phyloP scores from a whole-genome alignment of 2,888 invertebrate genomes.

The Eucera pruinosa region DNA sequence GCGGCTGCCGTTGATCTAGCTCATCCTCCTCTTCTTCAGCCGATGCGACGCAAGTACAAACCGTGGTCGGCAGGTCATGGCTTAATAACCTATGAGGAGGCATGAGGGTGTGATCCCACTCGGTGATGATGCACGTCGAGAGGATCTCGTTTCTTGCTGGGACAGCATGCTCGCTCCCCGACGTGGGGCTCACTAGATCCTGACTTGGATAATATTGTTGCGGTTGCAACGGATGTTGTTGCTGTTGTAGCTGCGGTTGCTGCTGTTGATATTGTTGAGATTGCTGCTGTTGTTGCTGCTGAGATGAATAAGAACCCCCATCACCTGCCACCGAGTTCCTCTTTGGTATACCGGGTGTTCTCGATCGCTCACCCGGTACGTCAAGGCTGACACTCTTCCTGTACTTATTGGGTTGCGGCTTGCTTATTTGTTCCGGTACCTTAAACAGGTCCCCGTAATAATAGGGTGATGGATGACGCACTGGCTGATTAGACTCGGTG shows the following conservation, averaged over 20 bases:
- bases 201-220: conserved; percentile 67
- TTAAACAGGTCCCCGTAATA: conserved; percentile 92
- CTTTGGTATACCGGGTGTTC: conserved; percentile 87
- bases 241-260: conserved; percentile 70
- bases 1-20: conserved; percentile 85
- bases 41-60: conserved; percentile 89
- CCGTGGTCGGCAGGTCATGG: conserved; percentile 86
- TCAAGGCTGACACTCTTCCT: conserved; percentile 91
- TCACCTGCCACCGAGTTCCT: conserved; percentile 90
- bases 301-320: conserved; percentile 85
- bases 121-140: conserved; percentile 82
- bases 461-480: conserved; percentile 92
- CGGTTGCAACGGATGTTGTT: conserved; percentile 51
- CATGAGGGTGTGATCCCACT: conserved; percentile 87
- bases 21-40: conserved; percentile 86
- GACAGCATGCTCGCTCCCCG: conserved; percentile 78
- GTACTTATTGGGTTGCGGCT: conserved; percentile 85
- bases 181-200: conserved; percentile 77
- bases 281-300: conserved; percentile 70
- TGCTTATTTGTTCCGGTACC: conserved; percentile 84
- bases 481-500: conserved; percentile 86
- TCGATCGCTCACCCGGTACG: conserved; percentile 88
- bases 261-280: conserved; percentile 71
- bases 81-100: conserved; percentile 89
- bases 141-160: conserved; percentile 77